These are phyloP conservation scores for Achatina immaculata DNA, from an alignment of 1,140 invertebrate species.

Conservation along the genomic window DNA sequence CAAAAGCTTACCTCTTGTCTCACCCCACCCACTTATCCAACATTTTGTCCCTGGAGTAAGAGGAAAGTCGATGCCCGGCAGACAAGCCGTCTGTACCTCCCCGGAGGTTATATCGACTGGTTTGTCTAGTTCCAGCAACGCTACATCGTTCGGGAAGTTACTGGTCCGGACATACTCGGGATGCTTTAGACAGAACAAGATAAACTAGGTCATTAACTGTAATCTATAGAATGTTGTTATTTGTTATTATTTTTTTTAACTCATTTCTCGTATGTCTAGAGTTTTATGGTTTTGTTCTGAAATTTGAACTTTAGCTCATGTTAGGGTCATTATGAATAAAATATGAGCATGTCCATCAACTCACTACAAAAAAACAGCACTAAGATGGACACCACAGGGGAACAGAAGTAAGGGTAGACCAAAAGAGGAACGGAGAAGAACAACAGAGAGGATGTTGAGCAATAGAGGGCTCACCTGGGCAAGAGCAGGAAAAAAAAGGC, in stretches of 20 bases:
- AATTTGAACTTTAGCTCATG: not conserved
- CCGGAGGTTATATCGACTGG: constrained; percentile 54
- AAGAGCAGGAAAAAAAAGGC: too few species aligned
- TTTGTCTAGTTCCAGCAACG: constrained; percentile 53
- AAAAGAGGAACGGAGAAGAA: too few species aligned
- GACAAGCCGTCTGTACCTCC: constrained; percentile 55
- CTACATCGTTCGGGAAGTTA: constrained; percentile 58
- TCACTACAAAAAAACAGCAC: too few species aligned
- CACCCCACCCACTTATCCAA: constrained; percentile 62
- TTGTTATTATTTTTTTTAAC: not conserved
- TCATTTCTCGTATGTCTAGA: not conserved
- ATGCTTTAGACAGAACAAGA: constrained; percentile 45
- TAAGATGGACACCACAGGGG: too few species aligned
- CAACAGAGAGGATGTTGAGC: too few species aligned
- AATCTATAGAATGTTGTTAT: not conserved
- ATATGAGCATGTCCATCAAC: too few species aligned
- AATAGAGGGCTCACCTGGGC: too few species aligned
- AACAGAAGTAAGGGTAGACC: too few species aligned
- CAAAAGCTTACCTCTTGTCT: constrained; percentile 53
- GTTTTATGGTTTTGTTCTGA: not conserved
- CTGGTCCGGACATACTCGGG: constrained; percentile 49
- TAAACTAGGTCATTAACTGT: too few species aligned
- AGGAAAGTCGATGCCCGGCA: constrained; percentile 39
- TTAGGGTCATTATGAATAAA: too few species aligned
- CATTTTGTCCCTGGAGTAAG: constrained; percentile 42